Base-by-base conservation (phyloP, 2,113 vertebrate genomes). In the Anguilla japonica region DNA sequence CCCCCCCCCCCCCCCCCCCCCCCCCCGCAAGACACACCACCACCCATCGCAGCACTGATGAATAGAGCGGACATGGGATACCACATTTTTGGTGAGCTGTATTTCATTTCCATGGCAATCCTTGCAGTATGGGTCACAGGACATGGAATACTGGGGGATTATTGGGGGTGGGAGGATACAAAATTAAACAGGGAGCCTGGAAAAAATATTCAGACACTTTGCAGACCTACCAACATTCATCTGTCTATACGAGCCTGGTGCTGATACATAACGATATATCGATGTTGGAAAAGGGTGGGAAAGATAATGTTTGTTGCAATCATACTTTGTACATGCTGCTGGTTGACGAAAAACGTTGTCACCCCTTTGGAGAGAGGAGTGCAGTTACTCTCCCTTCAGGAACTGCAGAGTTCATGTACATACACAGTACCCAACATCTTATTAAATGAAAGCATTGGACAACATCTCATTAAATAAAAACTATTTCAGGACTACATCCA, bases 21-120 rank as follows among this genome's bases (percentile, higher is more conserved):
- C n/a, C 34, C 34, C 34, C 34, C 34, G 34, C 34, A 34, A 34
- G 34, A 8, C 63, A 16, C 16, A n/a, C 20, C 20, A 26, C 20
- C 63, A n/a, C 26, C 63, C 63, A 71, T 71, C 9, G 20, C 6
- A 26, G 16, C 63, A 41, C 11, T 40, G 34, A 29, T 41, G 57
- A 84, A 84, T 67, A 67, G 83, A 84, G 29, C 39, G 18, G 57
- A 34, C 34, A 53, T 67, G 14, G 56, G 83, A 41, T 84, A 15
- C 56, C 34, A 20, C 83, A 22, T 84, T 84, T 22, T 41, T 84
- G 22, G 56, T 41, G 57, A 2, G 41, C 78, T 40, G 83, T 34
- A 60, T 84, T 84, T 26, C 83, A 71, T 84, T 75, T 41, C 83
- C 60, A 84, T 84, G 83, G 40, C 83, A 84, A 71, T 26, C 39